These are phyloP conservation scores for Cygnus atratus DNA, from an alignment of 2,113 vertebrate species.

Conservation along the genomic window DNA sequence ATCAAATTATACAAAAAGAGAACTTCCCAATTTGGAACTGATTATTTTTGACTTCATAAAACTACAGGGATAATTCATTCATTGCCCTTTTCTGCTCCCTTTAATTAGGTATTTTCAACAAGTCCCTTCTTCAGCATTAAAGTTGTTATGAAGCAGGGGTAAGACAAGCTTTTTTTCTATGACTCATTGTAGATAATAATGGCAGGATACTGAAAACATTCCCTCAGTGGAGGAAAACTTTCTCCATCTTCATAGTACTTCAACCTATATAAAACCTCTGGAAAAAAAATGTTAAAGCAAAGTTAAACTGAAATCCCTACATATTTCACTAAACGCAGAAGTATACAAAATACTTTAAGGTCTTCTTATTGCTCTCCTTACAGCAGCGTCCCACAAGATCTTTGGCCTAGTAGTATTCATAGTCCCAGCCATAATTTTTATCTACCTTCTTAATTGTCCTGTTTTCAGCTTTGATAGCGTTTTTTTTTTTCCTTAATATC, in stretches of 20 bases:
- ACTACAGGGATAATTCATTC: conserved; percentile 56
- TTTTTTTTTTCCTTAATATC: too few relatives aligned
- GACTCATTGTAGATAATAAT: neutral
- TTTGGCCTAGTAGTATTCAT: neutral
- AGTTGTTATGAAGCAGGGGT: neutral
- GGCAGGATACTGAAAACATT: neutral
- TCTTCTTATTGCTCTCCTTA: neutral
- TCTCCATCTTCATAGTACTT: neutral
- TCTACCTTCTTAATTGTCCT: neutral
- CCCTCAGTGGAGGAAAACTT: neutral
- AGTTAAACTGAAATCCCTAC: neutral
- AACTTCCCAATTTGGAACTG: conserved; percentile 35
- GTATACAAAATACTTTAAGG: neutral
- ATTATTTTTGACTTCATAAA: conserved; percentile 50
- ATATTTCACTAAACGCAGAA: neutral
- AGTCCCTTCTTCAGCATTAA: conserved; percentile 22
- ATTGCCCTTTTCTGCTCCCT: conserved; percentile 53
- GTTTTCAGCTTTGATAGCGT: too few relatives aligned
- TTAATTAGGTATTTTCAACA: conserved; percentile 53
- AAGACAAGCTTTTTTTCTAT: neutral
- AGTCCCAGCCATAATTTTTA: neutral
- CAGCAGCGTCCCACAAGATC: accelerated
- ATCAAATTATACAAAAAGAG: conserved; percentile 60
- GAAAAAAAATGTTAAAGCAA: neutral
- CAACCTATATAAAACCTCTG: neutral